These are phyloP conservation scores for Hydriomena furcata DNA, from an alignment of 2,888 invertebrate genomes.

Conservation along the genomic window DNA sequence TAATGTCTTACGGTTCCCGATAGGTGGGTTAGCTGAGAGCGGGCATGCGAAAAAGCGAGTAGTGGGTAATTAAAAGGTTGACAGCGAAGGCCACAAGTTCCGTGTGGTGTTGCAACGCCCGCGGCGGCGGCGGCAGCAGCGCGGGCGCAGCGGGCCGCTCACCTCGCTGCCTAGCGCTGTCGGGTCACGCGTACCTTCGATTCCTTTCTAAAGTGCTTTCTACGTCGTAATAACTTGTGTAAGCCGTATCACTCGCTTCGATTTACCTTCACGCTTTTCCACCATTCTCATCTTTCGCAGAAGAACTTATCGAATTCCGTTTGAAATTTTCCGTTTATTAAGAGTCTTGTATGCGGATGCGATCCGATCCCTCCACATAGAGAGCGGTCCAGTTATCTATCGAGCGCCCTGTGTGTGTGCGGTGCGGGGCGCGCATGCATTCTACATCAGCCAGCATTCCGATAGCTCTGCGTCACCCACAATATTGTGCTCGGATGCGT, in stretches of 20 bases:
- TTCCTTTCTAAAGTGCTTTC: conserved; percentile 83
- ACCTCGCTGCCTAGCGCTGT: conserved; percentile 65
- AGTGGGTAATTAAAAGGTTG: conserved; percentile 76
- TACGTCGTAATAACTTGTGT: conserved; percentile 63
- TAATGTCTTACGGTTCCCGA: conserved; percentile 15
- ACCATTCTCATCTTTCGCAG: conserved; percentile 52
- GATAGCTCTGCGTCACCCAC: conserved; percentile 66
- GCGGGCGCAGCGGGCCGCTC: conserved; percentile 65
- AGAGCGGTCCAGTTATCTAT: conserved; percentile 57
- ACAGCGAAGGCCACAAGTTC: conserved; percentile 76
- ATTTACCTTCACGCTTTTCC: conserved; percentile 64
- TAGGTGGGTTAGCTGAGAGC: conserved; percentile 36
- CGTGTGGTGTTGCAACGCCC: conserved; percentile 68
- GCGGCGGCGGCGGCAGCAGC: conserved; percentile 32
- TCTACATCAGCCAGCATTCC: conserved; percentile 75
- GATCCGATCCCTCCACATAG: conserved; percentile 48
- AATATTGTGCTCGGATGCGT: conserved; percentile 61
- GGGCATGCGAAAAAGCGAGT: conserved; percentile 58
- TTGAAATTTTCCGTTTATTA: conserved; percentile 43
- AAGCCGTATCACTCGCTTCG: conserved; percentile 52
- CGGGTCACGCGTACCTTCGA: conserved; percentile 78
- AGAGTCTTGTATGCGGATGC: conserved; percentile 48
- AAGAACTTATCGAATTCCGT: conserved; percentile 54
- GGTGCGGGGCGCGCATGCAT: conserved; percentile 64
- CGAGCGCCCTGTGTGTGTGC: conserved; percentile 48